These are phyloP conservation scores for Catocala sponsa DNA, from an alignment of 2,888 invertebrate genomes.

Conservation along the genomic window DNA sequence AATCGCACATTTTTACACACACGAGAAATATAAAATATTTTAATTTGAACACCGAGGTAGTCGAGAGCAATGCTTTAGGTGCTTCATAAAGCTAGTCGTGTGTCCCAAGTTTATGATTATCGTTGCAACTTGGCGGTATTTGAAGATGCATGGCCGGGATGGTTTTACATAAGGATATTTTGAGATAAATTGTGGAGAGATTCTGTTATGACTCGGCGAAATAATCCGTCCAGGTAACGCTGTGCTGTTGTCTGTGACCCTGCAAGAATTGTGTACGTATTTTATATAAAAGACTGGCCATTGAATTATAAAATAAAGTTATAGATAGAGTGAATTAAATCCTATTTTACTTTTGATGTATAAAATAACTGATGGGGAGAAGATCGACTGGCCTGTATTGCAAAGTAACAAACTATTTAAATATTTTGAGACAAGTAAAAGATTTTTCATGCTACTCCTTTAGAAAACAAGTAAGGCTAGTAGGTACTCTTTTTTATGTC, in stretches of 20 bases:
- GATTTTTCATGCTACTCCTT: no score
- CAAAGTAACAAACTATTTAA: no score
- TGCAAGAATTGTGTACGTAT: neutral
- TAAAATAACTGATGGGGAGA: no score
- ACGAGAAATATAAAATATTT: constrained; percentile 56
- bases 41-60: constrained; percentile 55
- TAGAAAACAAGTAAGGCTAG: no score
- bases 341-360: no score
- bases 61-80: constrained; percentile 52
- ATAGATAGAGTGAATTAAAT: no score
- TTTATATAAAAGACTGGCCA: no score
- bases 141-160: constrained; percentile 55
- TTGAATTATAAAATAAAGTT: no score
- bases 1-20: constrained; percentile 43
- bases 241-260: neutral
- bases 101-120: constrained; percentile 68
- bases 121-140: constrained; percentile 57
- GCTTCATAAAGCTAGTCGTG: constrained; percentile 68
- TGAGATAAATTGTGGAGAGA: constrained; percentile 40
- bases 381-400: no score
- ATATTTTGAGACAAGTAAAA: no score
- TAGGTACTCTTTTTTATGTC: no score
- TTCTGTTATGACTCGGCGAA: constrained; percentile 44
- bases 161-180: constrained; percentile 51
- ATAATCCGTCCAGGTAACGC: constrained; percentile 37